Percentiles rank a stretch among this genome's conserved stretches.
phyloP scores from a whole-genome alignment of 2,797 vertebrate species.

The Hydrolagus colliei region DNA sequence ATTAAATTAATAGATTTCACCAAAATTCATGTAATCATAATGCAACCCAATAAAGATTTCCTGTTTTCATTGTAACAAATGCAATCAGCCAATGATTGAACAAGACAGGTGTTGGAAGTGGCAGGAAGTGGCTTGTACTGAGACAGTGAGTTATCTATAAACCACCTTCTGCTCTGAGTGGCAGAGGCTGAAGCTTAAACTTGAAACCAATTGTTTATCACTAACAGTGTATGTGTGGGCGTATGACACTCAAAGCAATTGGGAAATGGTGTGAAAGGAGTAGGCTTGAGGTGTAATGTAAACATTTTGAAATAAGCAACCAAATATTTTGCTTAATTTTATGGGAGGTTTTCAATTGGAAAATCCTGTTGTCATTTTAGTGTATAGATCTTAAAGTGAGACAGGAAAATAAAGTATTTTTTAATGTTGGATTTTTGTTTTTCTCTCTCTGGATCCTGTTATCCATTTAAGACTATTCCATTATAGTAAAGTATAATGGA shows the following conservation, averaged over 20 bases:
- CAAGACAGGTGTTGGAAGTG: constrained; percentile 40
- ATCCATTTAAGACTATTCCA: not conserved
- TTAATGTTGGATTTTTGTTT: not conserved
- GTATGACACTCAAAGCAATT: constrained; percentile 30
- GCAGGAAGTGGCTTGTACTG: constrained; percentile 50
- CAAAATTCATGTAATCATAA: constrained; percentile 52
- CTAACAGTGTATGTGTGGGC: constrained; percentile 34
- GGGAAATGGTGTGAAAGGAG: constrained; percentile 32
- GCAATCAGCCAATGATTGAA: constrained; percentile 54
- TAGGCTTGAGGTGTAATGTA: constrained; percentile 12
- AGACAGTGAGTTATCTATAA: constrained; percentile 48
- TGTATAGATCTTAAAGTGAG: not conserved
- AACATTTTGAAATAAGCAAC: not conserved
- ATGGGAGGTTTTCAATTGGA: not conserved
- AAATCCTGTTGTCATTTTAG: constrained; percentile 9
- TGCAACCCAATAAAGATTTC: constrained; percentile 61
- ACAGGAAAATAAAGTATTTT: not conserved
- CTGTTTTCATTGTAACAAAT: constrained; percentile 65
- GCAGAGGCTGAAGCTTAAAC: constrained; percentile 15
- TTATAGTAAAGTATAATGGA: too few species aligned
- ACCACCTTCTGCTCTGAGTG: constrained; percentile 48
- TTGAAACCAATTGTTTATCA: constrained; percentile 26
- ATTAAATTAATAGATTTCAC: constrained; percentile 17
- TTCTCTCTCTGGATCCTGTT: not conserved
- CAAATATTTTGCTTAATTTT: constrained; percentile 4